Evolutionary conservation across 2,888 invertebrate species (phyloP), one percentile per base, ranked within the genome.

Genomic region (Celastrina argiolus): DNA sequence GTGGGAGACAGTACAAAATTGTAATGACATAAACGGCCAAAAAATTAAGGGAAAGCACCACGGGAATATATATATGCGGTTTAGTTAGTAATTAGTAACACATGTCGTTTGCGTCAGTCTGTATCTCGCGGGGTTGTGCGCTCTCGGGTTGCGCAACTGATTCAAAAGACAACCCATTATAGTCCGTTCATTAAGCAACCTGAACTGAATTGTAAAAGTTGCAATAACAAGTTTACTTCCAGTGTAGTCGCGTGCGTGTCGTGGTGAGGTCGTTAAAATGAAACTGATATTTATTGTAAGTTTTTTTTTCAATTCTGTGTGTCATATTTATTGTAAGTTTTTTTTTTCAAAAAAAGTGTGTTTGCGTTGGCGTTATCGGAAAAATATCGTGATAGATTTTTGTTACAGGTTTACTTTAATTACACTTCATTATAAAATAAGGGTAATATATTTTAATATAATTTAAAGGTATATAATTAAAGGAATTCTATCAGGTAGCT

Each of bases 131-230:
- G 51, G 51, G 51, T 51, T 36, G 61, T 26, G 8, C 16, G 45
- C 51, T 26, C n/a, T n/a, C 58, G 10, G 16, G 18, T 61, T 61
- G 18, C 18, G 34, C 7, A 59, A 59, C 59, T 2, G 16, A 34
- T 34, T 59, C 59, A 59, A 61, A 36, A 36, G 39, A 61, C 61
- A 64, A 64, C 26, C 64, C 69, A 72, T 69, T 61, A 59, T 59
- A 61, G 18, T 39, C 61, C 22, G 22, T 77, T 74, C 39, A 39
- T 78, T 74, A 73, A 73, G 79, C 74, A 79, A 80, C 76, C 69
- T 81, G 81, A 74, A 84, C 82, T 82, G 82, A 80, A 85, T 84
- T 84, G 84, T 83, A 84, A 83, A 84, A 85, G 83, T 85, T 81
- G 80, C 80, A 81, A 80, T 81, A 79, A 76, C 79, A 78, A 75